A percentile compares a stretch with the other conserved stretches of the same genome.
Conservation (phyloP, 1,140 invertebrate genomes). For the Conus ventricosus region DNA sequence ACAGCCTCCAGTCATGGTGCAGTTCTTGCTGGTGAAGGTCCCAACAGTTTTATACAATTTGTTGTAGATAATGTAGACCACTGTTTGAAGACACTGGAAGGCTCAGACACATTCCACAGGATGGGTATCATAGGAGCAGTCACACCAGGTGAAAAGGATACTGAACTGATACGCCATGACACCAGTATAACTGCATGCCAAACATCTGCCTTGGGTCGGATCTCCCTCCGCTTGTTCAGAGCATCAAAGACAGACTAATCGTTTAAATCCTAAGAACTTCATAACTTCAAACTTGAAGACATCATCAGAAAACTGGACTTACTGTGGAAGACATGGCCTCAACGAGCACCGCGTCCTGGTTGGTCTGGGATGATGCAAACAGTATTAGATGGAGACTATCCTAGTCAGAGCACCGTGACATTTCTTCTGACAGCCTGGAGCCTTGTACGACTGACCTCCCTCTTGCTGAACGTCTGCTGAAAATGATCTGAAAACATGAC, state of each 20-base stretch:
- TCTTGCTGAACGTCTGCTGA: conserved; percentile 38
- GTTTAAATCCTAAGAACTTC: background rate
- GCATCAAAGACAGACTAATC: background rate
- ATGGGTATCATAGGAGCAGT: conserved; percentile 61
- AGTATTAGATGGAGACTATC: too few relatives aligned
- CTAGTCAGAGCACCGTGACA: too few relatives aligned
- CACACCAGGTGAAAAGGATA: conserved; percentile 47
- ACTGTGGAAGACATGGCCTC: conserved; percentile 28
- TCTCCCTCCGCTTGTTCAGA: background rate
- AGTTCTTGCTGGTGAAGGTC: background rate
- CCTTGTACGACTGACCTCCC: conserved; percentile 57
- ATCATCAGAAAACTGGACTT: conserved; percentile 32
- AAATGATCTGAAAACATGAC: conserved; percentile 7
- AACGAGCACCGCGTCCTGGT: too few relatives aligned
- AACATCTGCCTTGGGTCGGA: background rate
- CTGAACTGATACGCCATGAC: conserved; percentile 33
- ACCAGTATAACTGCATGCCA: background rate
- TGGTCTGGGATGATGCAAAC: background rate
- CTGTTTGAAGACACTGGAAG: conserved; percentile 59
- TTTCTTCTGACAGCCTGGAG: conserved; percentile 40
- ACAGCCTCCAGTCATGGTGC: conserved; percentile 17
- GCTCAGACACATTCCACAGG: conserved; percentile 60
- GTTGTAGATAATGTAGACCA: conserved; percentile 64
- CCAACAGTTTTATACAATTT: conserved; percentile 41
- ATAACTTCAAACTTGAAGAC: background rate